Conservation (phyloP, 2,797 vertebrate genomes). For the Brachymystax lenok region DNA sequence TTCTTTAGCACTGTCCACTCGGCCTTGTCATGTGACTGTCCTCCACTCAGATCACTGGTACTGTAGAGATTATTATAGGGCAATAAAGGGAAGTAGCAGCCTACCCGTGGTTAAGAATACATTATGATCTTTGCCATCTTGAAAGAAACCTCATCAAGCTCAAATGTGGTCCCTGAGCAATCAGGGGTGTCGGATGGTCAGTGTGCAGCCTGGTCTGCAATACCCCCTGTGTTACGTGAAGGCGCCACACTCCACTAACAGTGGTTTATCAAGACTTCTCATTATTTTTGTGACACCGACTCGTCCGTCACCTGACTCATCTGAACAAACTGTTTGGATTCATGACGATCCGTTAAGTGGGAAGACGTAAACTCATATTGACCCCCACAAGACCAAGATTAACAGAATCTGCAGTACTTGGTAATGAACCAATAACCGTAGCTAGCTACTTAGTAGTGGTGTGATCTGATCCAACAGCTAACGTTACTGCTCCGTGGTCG, state of each 20-base stretch:
- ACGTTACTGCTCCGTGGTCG: too few relatives aligned
- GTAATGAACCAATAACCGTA: conserved; percentile 7
- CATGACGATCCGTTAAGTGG: conserved; percentile 27
- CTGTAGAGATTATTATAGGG: not conserved
- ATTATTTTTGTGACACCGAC: conserved; percentile 10
- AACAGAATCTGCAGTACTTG: not conserved
- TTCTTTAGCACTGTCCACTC: too few relatives aligned
- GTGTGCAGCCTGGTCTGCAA: conserved; percentile 11
- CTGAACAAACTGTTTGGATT: conserved; percentile 21
- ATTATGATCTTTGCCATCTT: not conserved
- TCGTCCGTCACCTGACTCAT: conserved; percentile 18
- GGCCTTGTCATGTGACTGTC: not conserved
- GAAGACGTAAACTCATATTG: not conserved
- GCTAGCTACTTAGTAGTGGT: not conserved
- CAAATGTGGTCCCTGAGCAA: not conserved
- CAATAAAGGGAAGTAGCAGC: not conserved
- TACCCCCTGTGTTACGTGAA: conserved; percentile 19
- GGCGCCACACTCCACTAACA: conserved; percentile 25
- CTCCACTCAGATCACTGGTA: not conserved
- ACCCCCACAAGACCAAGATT: too few relatives aligned
- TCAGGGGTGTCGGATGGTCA: not conserved
- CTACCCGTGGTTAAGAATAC: not conserved
- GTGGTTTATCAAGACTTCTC: conserved; percentile 21
- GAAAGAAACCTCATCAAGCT: not conserved
- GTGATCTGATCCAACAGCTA: too few relatives aligned